Base-by-base conservation (phyloP, 2,888 invertebrate genomes). In the Drosophila birchii region DNA sequence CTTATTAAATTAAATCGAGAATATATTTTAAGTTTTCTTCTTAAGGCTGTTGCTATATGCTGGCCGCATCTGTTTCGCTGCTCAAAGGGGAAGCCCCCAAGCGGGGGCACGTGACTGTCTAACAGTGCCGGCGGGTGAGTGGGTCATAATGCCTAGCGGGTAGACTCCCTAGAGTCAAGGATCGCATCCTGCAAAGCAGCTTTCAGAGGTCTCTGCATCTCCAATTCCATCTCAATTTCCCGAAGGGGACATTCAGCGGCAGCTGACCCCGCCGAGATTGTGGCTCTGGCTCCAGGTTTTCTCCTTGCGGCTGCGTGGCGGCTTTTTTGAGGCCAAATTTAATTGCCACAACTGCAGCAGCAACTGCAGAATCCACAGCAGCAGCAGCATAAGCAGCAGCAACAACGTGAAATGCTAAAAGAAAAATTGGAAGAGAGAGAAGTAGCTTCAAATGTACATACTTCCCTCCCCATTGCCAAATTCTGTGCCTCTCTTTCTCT, bases 281-380 rank as follows among this genome's bases (percentile, higher is more conserved):
- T 20, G 20, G 26, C 44, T 57, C 23, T 26, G n/a, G 11, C 45
- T 63, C 64, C 67, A 36, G 67, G 26, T 66, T 67, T 63, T 63
- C 63, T 66, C 44, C 53, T 54, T n/a, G 44, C 51, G 45, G 47
- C 58, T 51, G 44, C 47, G 47, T 34, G 54, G 53, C 44, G 54
- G 43, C 58, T 69, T 75, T 82, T 83, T 88, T 83, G 88, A 83
- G 83, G 83, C 83, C 83, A 83, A 88, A 83, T 88, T 83, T 83
- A 83, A 83, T 83, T 86, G 83, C 83, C 77, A 81, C 75, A 80
- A 74, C 81, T 63, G 62, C 67, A 63, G 57, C 69, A 58, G 38
- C 36, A 41, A 12, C 29, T 5, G 3, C 53, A 38, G 16, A 26
- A 18, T 23, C 26, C n/a, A 75, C 29, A 36, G 11, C 34, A 7